Evolutionary conservation across 2,888 invertebrate species (phyloP), one percentile per base, ranked within the genome.

Genomic region (Drosophila recens): DNA sequence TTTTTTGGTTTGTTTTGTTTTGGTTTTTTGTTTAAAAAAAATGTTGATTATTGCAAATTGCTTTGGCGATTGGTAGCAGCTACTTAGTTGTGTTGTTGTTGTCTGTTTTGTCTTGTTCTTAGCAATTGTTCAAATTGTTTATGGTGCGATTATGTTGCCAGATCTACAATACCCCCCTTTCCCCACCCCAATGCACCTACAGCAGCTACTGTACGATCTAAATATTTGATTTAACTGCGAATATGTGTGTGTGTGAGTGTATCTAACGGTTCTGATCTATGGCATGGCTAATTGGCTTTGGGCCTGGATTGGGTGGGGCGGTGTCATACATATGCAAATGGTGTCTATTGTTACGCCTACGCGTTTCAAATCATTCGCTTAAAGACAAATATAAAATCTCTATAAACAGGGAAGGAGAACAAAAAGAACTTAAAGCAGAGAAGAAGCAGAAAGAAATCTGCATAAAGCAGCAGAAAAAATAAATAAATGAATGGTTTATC

Each of bases 31-130:
- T 68, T 75, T 84, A 86, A 65, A 57, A 67, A 82, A 83, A 87
- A 87, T 88, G 87, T 87, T 87, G 89, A 87, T 87, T 90, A 87
- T 88, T 90, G 87, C 89, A 87, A 87, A 87, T 87, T 87, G 87
- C 89, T 90, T 88, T 90, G 83, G 81, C 87, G 81, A 83, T 87
- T 87, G 90, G 89, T 76, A 86, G 87, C 82, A 88, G 86, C 88
- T 86, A 83, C 89, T 89, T 88, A 85, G 82, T 78, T 87, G 70
- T 83, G 78, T 84, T 85, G 66, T 65, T 79, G 46, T 63, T 68
- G 67, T 66, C 42, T 67, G 53, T 58, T 49, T 61, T 65, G 53
- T 30, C 77, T 77, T 87, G 87, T 88, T 88, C 87, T 86, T 72
- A 45, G 75, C 87, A 79, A 84, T 89, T 84, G 84, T 89, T 87